Percentiles rank a stretch among this genome's conserved stretches.
phyloP scores from a whole-genome alignment of 2,888 invertebrate genomes.

The Eutolmus rufibarbis region DNA sequence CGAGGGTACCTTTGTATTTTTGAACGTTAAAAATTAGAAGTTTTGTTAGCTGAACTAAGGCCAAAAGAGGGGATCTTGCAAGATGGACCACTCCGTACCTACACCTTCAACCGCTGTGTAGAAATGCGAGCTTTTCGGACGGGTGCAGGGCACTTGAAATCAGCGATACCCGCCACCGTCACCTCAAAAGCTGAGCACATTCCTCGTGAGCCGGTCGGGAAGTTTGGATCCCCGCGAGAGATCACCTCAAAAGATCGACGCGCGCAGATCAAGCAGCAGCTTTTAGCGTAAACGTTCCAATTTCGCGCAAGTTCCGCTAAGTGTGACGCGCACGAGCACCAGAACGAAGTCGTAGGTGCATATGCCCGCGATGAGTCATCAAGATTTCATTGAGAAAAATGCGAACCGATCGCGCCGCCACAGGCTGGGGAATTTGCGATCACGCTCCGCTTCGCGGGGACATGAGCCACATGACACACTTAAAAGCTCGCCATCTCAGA shows the following conservation, averaged over 20 bases:
- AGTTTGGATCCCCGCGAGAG: not conserved
- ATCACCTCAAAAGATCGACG: not conserved
- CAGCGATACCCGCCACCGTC: not conserved
- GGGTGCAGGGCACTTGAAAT: not conserved
- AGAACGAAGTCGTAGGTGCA: not conserved
- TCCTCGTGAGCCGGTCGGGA: not conserved
- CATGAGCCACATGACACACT: not conserved
- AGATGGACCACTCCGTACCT: not conserved
- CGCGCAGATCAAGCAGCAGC: not conserved
- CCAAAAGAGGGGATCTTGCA: not conserved
- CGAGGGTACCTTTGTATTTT: not conserved
- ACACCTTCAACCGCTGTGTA: not conserved
- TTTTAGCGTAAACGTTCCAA: not conserved
- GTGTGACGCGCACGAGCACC: not conserved
- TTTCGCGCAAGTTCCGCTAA: not conserved
- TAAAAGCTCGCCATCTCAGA: not conserved
- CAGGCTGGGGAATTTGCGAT: not conserved
- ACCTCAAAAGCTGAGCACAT: not conserved
- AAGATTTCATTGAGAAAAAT: constrained; percentile 17
- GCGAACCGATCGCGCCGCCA: not conserved
- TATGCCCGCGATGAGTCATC: constrained; percentile 2
- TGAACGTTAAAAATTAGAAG: not conserved
- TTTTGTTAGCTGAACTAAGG: not conserved
- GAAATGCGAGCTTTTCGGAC: not conserved
- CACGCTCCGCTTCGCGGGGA: not conserved